Percentiles rank a stretch among this genome's conserved stretches.
These are phyloP conservation scores for Dinoponera quadriceps DNA, from an alignment of 1,140 invertebrate species.

Conservation along the genomic window DNA sequence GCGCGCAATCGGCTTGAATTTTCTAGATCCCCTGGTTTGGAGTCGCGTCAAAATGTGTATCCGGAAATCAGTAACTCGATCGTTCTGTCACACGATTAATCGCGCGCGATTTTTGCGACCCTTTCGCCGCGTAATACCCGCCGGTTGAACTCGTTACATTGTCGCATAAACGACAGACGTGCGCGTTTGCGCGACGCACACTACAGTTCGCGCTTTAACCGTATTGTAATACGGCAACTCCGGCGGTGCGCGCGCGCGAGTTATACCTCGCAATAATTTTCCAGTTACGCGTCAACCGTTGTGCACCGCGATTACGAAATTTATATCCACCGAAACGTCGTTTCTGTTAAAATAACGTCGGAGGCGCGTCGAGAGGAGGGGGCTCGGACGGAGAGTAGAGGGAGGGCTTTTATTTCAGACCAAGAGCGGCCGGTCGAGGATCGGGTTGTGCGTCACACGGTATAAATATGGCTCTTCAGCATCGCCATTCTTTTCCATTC, in stretches of 20 bases:
- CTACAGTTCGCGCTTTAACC: not conserved
- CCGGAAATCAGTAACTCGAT: slow-evolving; percentile 1
- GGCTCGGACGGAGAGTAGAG: too few species aligned
- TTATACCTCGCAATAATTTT: too few species aligned
- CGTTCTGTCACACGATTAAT: slow-evolving; percentile 7
- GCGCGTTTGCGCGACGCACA: not conserved
- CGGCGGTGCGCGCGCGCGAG: too few species aligned
- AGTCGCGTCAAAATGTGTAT: slow-evolving; percentile 16
- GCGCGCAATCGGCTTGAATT: not conserved
- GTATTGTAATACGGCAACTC: too few species aligned
- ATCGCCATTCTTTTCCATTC: slow-evolving; percentile 3
- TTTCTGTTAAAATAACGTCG: not conserved
- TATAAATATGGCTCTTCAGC: not conserved
- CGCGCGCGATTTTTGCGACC: not conserved
- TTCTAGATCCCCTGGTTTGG: not conserved
- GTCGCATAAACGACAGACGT: not conserved
- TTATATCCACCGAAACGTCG: not conserved
- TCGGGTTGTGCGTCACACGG: not conserved
- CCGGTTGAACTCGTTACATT: slow-evolving; percentile 4
- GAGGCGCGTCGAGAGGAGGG: too few species aligned
- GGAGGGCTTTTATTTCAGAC: not conserved
- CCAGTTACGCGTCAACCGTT: too few species aligned
- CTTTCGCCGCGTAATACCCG: not conserved
- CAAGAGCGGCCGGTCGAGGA: slow-evolving; percentile 1
- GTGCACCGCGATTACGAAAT: too few species aligned